Evolutionary conservation across 2,797 vertebrate species (phyloP), one percentile per base, ranked within the genome.

Genomic region (Falco novaeseelandiae): DNA sequence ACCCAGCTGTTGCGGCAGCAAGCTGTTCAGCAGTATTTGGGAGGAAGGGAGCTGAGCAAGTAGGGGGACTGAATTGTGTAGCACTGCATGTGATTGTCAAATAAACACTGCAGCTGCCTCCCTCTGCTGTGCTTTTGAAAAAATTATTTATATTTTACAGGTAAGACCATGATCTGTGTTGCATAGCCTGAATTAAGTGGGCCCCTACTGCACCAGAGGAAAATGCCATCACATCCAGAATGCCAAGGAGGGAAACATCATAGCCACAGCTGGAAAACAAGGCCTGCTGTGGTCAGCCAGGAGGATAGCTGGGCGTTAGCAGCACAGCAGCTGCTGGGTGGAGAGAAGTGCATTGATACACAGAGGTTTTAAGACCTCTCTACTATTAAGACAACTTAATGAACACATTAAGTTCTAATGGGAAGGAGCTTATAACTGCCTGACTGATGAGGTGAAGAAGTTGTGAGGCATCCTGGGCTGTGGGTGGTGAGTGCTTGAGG

Each of bases 101-200:
- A 97, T 97, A 98, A 97, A 97, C 93, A 97, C 93, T 94, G 96
- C 96, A 96, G 94, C 96, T 94, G 79, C 90, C 91, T 70, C 83
- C 69, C n/a, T 78, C 46, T n/a, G 29, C 62, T 84, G 62, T 96
- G 67, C 38, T 65, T 83, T 74, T 61, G 18, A 13, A 6, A 32
- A 58, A 14, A 58, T 21, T 62, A 19, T 80, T 80, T 90, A 2
- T 87, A 19, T 89, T 81, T 93, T 89, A 30, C 57, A 51, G n/a
- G 7, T 61, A 48, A 84, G 40, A 71, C 25, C 3, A 1, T 59
- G 38, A 12, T 34, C 7, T 12, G 1, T 84, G 30, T 80, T 36
- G 10, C 10, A 5, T 40, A 44, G 48, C 29, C 23, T 65, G 70
- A 61, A 57, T 59, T 65, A 51, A 12, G 76, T 25, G 26, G 62